These are phyloP conservation scores for Rhingia rostrata DNA, from an alignment of 2,888 invertebrate genomes.

Conservation along the genomic window DNA sequence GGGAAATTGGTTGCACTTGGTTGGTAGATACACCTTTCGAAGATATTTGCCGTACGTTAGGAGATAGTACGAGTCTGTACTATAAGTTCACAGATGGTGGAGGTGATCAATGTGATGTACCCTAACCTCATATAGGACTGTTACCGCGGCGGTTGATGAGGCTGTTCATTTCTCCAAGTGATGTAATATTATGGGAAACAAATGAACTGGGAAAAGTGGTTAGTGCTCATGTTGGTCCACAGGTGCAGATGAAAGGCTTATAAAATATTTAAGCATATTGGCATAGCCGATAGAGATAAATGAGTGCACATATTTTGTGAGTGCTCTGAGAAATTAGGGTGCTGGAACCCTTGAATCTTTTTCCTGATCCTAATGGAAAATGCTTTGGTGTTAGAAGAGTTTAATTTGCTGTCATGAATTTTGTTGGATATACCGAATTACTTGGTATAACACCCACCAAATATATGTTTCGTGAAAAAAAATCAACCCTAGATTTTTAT, in stretches of 20 bases:
- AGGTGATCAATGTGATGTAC: too few relatives aligned
- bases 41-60: slow-evolving; percentile 17
- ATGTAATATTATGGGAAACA: slow-evolving; percentile 40
- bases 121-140: too few relatives aligned
- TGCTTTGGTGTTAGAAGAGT: not conserved
- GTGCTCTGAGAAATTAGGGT: not conserved
- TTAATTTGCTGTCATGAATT: too few relatives aligned
- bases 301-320: not conserved
- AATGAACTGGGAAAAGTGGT: slow-evolving; percentile 11
- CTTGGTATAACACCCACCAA: too few relatives aligned
- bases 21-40: not conserved
- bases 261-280: too few relatives aligned
- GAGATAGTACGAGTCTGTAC: too few relatives aligned
- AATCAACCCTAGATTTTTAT: too few relatives aligned
- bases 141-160: not conserved
- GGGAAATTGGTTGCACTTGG: not conserved
- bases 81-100: not conserved
- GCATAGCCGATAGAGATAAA: not conserved
- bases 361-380: slow-evolving; percentile 12
- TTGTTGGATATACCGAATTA: too few relatives aligned
- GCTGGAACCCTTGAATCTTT: slow-evolving; percentile 22
- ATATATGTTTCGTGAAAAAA: too few relatives aligned
- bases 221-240: slow-evolving; percentile 12
- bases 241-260: slow-evolving; percentile 5
- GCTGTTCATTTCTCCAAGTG: slow-evolving; percentile 21